A percentile compares a stretch with the other conserved stretches of the same genome.
These are phyloP conservation scores for Scaptomyza polygonia DNA, from an alignment of 2,888 invertebrate species.

Conservation along the genomic window DNA sequence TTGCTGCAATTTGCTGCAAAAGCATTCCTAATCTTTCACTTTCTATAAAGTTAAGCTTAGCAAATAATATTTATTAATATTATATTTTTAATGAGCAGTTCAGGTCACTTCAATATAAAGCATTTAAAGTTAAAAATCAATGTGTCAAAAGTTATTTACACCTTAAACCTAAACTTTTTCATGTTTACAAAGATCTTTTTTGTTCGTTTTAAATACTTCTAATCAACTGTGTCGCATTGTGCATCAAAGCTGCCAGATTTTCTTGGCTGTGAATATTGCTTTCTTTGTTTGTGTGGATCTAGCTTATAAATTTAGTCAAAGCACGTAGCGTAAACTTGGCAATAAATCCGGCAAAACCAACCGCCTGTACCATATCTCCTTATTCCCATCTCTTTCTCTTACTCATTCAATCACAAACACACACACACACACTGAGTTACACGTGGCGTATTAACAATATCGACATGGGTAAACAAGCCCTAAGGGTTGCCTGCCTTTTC, in stretches of 20 bases:
- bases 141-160: background rate
- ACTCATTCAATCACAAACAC: constrained; percentile 5
- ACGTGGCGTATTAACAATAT: constrained; percentile 77
- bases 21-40: background rate
- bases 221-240: constrained; percentile 52
- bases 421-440: constrained; percentile 45
- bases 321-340: constrained; percentile 82
- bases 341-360: constrained; percentile 71
- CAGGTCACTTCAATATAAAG: background rate
- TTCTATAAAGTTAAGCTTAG: background rate
- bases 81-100: background rate
- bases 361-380: constrained; percentile 29
- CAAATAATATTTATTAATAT: constrained; percentile 24
- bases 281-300: constrained; percentile 33
- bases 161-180: background rate
- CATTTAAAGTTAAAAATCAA: background rate
- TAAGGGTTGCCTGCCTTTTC: constrained; percentile 35
- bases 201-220: constrained; percentile 23
- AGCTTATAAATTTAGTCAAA: constrained; percentile 83
- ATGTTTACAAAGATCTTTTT: constrained; percentile 1
- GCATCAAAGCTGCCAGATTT: constrained; percentile 26
- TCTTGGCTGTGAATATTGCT: constrained; percentile 28
- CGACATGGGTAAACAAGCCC: constrained; percentile 76
- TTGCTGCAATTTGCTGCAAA: background rate
- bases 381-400: background rate